Percentiles rank a stretch among this genome's conserved stretches.
phyloP scores from a whole-genome alignment of 2,113 vertebrate species.

The Psittacara wagleri region DNA sequence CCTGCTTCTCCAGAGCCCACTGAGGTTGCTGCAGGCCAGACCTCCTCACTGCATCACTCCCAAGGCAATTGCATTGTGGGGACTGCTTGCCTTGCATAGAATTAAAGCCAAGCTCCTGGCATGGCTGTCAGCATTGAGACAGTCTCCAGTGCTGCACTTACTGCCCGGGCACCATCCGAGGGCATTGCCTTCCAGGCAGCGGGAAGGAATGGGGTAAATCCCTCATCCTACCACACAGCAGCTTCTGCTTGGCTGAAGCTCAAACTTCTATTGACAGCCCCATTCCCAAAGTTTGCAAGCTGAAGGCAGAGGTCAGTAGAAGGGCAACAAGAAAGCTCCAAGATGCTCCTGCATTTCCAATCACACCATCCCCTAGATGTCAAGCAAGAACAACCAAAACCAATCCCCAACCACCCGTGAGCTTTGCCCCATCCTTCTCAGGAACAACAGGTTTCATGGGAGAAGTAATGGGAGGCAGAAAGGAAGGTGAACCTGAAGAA shows the following conservation, averaged over 20 bases:
- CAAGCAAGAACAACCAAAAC: not conserved
- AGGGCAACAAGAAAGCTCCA: not conserved
- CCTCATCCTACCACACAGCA: not conserved
- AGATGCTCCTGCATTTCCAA: not conserved
- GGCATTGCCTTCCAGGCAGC: not conserved
- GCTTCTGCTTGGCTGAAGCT: not conserved
- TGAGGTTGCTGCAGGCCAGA: not conserved
- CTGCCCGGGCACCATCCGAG: not conserved
- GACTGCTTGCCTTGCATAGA: rapidly evolving
- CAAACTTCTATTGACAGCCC: not conserved
- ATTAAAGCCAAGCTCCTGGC: not conserved
- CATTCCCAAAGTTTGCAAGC: not conserved
- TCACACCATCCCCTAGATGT: not conserved
- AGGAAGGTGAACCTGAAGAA: constrained; percentile 25
- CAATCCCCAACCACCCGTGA: rapidly evolving
- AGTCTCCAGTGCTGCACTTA: not conserved
- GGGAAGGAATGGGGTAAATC: not conserved
- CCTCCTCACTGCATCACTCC: not conserved
- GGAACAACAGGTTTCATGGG: not conserved
- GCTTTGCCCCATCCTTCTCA: not conserved
- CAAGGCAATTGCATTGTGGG: not conserved
- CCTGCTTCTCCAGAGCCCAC: not conserved
- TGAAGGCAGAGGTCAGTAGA: not conserved
- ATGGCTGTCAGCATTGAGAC: not conserved
- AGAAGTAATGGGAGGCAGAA: not conserved